phyloP scores from a whole-genome alignment of 2,888 invertebrate genomes.

The Tenthredo distinguenda region DNA sequence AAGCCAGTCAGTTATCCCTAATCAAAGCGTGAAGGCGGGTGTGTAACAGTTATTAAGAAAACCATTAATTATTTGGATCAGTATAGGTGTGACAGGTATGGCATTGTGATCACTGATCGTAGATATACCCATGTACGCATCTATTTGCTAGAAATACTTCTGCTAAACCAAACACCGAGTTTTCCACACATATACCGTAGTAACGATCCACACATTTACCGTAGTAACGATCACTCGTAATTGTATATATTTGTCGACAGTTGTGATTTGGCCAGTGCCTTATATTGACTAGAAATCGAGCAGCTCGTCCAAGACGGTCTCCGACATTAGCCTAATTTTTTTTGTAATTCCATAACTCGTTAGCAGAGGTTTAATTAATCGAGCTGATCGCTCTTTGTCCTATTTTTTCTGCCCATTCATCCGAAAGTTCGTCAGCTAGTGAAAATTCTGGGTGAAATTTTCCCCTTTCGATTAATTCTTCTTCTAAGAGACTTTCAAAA shows the following conservation, averaged over 20 bases:
- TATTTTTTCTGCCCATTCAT: neutral
- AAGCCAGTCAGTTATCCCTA: neutral
- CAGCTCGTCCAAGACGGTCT: neutral
- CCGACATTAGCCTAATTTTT: neutral
- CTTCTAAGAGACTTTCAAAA: neutral
- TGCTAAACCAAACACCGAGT: neutral
- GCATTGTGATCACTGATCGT: neutral
- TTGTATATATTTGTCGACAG: neutral
- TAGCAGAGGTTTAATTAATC: neutral
- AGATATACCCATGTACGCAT: too few relatives aligned
- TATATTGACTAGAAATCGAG: neutral
- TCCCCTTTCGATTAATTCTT: too few relatives aligned
- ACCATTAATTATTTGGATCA: neutral
- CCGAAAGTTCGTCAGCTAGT: neutral
- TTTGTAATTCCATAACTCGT: neutral
- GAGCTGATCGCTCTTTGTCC: neutral
- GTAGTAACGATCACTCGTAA: neutral
- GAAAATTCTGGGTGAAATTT: neutral
- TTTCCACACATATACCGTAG: neutral
- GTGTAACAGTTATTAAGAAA: neutral
- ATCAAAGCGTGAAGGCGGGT: neutral
- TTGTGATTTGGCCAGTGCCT: slow-evolving; percentile 27
- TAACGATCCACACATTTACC: slow-evolving; percentile 16
- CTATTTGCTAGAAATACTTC: neutral
- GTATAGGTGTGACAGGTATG: neutral